A percentile compares a stretch with the other conserved stretches of the same genome.
These are phyloP conservation scores for Merops nubicus DNA, from an alignment of 2,113 vertebrate genomes.

Conservation along the genomic window DNA sequence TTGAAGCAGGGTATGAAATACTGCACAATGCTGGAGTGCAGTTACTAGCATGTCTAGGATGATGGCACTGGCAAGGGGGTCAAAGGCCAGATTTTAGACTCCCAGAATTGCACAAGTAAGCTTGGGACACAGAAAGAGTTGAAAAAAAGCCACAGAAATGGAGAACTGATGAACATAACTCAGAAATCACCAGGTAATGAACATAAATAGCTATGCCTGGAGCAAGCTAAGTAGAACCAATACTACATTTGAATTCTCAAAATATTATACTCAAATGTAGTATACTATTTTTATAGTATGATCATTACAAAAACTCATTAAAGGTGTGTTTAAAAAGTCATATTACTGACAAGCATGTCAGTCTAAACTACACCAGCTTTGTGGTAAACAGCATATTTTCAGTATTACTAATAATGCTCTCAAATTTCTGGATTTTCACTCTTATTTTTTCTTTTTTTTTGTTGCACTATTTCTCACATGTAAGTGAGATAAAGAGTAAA, in stretches of 20 bases:
- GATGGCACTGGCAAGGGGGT: not conserved
- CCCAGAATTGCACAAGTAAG: not conserved
- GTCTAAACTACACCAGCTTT: not conserved
- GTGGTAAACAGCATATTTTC: not conserved
- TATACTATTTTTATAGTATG: not conserved
- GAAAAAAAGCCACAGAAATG: not conserved
- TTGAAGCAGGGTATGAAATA: fast-evolving
- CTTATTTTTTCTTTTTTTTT: not conserved
- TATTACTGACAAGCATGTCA: not conserved
- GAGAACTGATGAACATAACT: not conserved
- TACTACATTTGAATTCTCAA: not conserved
- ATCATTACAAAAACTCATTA: not conserved
- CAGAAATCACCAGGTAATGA: not conserved
- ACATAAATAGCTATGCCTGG: not conserved
- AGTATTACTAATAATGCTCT: not conserved
- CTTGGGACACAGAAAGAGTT: not conserved
- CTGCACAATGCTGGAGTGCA: not conserved
- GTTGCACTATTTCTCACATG: not conserved
- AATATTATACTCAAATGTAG: not conserved
- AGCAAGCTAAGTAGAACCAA: not conserved
- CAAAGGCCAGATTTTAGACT: not conserved
- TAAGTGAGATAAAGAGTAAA: no score
- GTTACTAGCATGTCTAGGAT: not conserved
- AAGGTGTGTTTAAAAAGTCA: not conserved
- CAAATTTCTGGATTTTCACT: not conserved